Evolutionary conservation across 1,140 invertebrate genomes (phyloP).

Genomic region (Oryzaephilus surinamensis): DNA sequence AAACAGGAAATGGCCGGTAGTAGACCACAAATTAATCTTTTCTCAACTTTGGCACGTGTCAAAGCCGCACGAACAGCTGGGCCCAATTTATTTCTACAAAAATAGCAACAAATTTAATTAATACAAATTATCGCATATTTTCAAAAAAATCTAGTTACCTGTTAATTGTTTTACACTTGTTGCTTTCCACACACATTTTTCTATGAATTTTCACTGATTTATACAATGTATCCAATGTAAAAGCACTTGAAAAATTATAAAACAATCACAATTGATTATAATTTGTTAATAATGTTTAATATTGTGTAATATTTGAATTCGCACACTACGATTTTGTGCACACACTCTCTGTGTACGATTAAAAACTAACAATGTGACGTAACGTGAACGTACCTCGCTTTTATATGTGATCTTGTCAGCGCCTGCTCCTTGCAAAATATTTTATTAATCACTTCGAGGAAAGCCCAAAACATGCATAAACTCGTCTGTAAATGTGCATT

Average conservation of each 20-base stretch:
- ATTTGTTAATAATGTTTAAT: too few relatives aligned
- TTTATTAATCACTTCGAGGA: too few relatives aligned
- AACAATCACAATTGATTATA: background rate
- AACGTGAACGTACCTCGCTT: too few relatives aligned
- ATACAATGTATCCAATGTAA: background rate
- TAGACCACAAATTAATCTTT: constrained; percentile 49
- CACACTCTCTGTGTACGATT: too few relatives aligned
- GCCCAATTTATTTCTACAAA: constrained; percentile 35
- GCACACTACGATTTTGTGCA: too few relatives aligned
- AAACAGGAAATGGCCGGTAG: constrained; percentile 48
- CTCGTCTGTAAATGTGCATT: too few relatives aligned
- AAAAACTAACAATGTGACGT: too few relatives aligned
- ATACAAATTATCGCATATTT: background rate
- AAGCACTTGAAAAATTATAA: constrained; percentile 1
- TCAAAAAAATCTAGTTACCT: constrained; percentile 18
- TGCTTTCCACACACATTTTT: constrained; percentile 25
- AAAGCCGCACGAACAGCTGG: constrained; percentile 45
- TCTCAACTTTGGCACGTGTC: constrained; percentile 44
- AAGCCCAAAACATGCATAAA: too few relatives aligned
- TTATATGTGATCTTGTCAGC: too few relatives aligned
- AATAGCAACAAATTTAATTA: constrained; percentile 5
- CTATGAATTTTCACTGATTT: background rate
- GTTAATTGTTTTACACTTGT: constrained; percentile 30
- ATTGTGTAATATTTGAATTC: constrained; percentile 6
- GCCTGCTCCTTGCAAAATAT: too few relatives aligned